Base-by-base conservation (phyloP, 1,140 invertebrate species). In the Intoshia linei region DNA sequence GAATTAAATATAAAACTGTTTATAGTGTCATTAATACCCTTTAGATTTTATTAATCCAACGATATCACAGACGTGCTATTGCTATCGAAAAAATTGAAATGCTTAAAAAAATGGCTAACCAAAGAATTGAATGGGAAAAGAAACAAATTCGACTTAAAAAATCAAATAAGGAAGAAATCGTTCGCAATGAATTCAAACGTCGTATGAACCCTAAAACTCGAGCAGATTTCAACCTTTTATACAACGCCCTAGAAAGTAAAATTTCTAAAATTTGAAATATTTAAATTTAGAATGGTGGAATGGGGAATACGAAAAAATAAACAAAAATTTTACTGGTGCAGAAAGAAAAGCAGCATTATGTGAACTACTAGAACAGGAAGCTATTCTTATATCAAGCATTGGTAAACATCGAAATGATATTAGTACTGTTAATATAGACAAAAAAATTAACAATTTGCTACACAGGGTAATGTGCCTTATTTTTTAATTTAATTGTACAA, bases 171-270 rank as follows among this genome's bases (percentile, higher is more conserved):
- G 53, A 56, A 37, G 48, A 51, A 18, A 45, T 50, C 38, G 51
- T 57, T 23, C 50, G 25, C 10, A 20, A 40, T 15, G 38, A 43
- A 19, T 42, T 54, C 45, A 49, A 54, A 33, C 41, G 57, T 36
- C 46, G 57, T 30, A 52, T 57, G 45, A 51, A 59, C 42, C 57
- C 57, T 18, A 55, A 54, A 38, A 47, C 53, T 24, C 52, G 50
- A 34, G 50, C 55, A 42, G 57, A 60, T 39, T 60, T 60, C 47
- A 52, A 59, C 45, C 43, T 57, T 14, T 42, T 60, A 3, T 57
- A 55, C 40, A 43, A 52, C 45, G 53, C 54, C 30, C 44, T 60
- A 32, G 54, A 57, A 46, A 55, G 54, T 56, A 45, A 47, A 48
- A 46, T 33, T 15, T 11, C 31, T 20, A n/a, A n/a, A n/a, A 7